Percentiles rank a stretch among this genome's conserved stretches.
Conservation (phyloP, 2,113 vertebrate species). For the Anarhynchus alexandrinus region DNA sequence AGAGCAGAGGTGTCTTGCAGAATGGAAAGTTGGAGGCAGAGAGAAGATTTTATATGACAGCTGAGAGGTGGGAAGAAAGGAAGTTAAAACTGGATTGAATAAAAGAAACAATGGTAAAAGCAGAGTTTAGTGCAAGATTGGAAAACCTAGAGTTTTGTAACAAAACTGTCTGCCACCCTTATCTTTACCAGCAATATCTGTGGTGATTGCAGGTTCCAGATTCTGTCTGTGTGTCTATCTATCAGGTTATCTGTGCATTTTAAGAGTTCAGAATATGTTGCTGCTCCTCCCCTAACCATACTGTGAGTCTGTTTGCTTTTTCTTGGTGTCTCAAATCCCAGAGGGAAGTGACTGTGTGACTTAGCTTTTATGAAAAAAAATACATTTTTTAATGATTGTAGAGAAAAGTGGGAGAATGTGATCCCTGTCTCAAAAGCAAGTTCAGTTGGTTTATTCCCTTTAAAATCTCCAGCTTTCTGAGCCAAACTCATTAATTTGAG, state of each 20-base stretch:
- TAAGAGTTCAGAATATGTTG: background rate
- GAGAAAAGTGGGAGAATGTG: background rate
- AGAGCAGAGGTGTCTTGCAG: constrained; percentile 50
- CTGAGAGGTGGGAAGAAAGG: constrained; percentile 59
- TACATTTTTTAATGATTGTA: background rate
- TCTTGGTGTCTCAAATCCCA: background rate
- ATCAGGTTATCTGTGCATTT: background rate
- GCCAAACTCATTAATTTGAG: background rate
- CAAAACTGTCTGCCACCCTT: background rate
- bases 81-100: constrained; percentile 21
- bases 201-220: background rate
- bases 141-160: constrained; percentile 19
- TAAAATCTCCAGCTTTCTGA: background rate
- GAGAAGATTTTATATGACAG: constrained; percentile 56
- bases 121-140: background rate
- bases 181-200: constrained; percentile 5
- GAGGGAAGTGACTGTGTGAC: background rate
- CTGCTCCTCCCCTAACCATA: background rate
- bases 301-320: background rate
- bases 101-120: constrained; percentile 15
- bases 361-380: background rate
- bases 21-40: constrained; percentile 60
- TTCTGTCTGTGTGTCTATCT: background rate
- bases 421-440: background rate
- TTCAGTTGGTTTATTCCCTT: background rate